phyloP scores from a whole-genome alignment of 1,140 invertebrate genomes.

The Drosophila malerkotliana region DNA sequence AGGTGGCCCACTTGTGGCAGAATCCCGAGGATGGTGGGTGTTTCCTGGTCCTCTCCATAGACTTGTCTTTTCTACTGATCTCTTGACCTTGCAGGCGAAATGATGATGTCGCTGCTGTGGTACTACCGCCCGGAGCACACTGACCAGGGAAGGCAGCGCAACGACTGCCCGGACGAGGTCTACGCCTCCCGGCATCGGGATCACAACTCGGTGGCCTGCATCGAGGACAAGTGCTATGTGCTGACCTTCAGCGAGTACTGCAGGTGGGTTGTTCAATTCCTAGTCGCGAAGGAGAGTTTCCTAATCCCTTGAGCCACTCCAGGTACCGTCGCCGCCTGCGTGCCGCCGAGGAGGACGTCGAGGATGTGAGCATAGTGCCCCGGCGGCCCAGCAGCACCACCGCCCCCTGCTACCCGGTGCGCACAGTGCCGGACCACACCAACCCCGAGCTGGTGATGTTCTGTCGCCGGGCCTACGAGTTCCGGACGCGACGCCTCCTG shows the following conservation, averaged over 20 bases:
- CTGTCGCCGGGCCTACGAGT: constrained; percentile 97
- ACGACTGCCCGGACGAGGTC: constrained; percentile 94
- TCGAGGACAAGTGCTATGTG: constrained; percentile 99
- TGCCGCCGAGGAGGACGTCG: constrained; percentile 85
- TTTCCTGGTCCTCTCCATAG: not conserved
- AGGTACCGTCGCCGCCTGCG: constrained; percentile 86
- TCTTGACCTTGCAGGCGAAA: constrained; percentile 89
- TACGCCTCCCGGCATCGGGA: constrained; percentile 97
- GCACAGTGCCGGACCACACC: constrained; percentile 89
- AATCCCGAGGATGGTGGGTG: constrained; percentile 93
- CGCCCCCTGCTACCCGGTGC: constrained; percentile 58
- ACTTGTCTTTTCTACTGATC: not conserved
- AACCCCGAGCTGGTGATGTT: constrained; percentile 95
- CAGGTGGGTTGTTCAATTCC: constrained; percentile 87
- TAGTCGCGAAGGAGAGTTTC: not conserved
- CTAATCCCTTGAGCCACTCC: constrained; percentile 5
- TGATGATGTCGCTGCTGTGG: constrained; percentile 98
- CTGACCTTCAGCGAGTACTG: constrained; percentile 98
- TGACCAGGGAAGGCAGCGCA: constrained; percentile 91
- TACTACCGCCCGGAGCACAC: constrained; percentile 99
- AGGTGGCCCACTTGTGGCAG: constrained; percentile 97
- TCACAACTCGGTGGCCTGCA: constrained; percentile 97
- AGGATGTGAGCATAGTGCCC: constrained; percentile 74
- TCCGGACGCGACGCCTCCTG: constrained; percentile 92
- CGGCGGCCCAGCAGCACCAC: constrained; percentile 31